Conservation (phyloP, 1,140 invertebrate species). For the Aphelinus certus region DNA sequence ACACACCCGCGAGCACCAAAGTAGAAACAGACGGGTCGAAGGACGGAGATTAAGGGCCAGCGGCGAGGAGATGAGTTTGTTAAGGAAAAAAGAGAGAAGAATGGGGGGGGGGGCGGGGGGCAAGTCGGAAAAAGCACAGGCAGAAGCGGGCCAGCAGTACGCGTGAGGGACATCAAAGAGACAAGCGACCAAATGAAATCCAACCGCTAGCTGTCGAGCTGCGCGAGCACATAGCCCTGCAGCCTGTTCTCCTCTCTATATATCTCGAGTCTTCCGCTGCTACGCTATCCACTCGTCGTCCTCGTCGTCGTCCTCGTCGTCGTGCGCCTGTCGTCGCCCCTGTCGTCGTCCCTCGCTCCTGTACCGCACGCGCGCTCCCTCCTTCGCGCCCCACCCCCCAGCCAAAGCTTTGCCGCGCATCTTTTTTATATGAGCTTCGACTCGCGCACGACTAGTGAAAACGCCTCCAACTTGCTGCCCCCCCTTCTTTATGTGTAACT, state of each 20-base stretch:
- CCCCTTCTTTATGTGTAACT: not conserved
- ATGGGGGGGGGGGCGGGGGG: too few relatives aligned
- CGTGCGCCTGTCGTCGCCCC: not conserved
- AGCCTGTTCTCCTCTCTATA: not conserved
- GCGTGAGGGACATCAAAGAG: constrained; percentile 66
- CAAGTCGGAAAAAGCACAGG: constrained; percentile 1
- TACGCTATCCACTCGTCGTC: not conserved
- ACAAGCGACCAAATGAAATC: constrained; percentile 66
- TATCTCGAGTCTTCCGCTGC: constrained; percentile 31
- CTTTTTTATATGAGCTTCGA: not conserved
- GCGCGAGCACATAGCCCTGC: constrained; percentile 3
- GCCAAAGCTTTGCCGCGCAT: not conserved
- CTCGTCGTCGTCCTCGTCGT: too few relatives aligned
- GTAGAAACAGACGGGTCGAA: constrained; percentile 43
- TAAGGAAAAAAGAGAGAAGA: constrained; percentile 48
- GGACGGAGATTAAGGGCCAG: constrained; percentile 64
- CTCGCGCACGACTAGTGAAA: not conserved
- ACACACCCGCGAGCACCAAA: not conserved
- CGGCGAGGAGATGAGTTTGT: constrained; percentile 65
- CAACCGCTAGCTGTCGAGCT: constrained; percentile 49
- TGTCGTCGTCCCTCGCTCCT: too few relatives aligned
- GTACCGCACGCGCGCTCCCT: constrained; percentile 23
- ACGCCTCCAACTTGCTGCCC: not conserved
- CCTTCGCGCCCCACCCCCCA: not conserved
- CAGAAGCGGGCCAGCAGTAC: constrained; percentile 64